These are phyloP conservation scores for Phylloscopus trochiloides DNA, from an alignment of 2,113 vertebrate genomes.

Conservation along the genomic window DNA sequence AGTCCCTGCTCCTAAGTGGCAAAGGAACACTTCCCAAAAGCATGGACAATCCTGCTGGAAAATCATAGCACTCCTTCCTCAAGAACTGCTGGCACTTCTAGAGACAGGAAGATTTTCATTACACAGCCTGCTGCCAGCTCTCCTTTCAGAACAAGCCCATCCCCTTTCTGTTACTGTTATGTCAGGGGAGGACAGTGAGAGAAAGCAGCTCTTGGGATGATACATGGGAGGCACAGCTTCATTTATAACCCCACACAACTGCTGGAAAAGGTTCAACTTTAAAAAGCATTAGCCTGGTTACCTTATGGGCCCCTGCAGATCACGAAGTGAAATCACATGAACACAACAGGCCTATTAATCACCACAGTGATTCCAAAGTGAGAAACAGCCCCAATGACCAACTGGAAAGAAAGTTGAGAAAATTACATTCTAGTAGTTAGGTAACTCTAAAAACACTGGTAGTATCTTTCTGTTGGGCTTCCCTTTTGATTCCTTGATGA, in stretches of 20 bases:
- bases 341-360: conserved; percentile 71
- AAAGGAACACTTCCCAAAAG: background rate
- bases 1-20: background rate
- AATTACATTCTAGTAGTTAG: background rate
- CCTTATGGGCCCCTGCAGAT: conserved; percentile 66
- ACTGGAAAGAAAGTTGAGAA: conserved; percentile 17
- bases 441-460: background rate
- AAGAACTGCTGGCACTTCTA: background rate
- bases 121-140: conserved; percentile 24
- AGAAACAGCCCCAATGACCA: conserved; percentile 34
- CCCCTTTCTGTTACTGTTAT: conserved; percentile 53
- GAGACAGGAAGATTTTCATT: conserved; percentile 37
- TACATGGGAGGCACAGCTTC: conserved; percentile 66
- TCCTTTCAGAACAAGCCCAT: conserved; percentile 11
- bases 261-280: conserved; percentile 70
- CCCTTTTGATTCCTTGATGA: background rate
- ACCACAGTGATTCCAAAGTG: conserved; percentile 54
- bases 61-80: background rate
- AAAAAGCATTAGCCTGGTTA: conserved; percentile 69
- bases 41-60: background rate
- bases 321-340: conserved; percentile 58
- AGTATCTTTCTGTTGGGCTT: background rate
- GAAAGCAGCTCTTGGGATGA: conserved; percentile 73
- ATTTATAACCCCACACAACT: conserved; percentile 68
- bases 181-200: conserved; percentile 73